Evolutionary conservation across 2,888 invertebrate species (phyloP).

Genomic region (Periphyllus acericola): DNA sequence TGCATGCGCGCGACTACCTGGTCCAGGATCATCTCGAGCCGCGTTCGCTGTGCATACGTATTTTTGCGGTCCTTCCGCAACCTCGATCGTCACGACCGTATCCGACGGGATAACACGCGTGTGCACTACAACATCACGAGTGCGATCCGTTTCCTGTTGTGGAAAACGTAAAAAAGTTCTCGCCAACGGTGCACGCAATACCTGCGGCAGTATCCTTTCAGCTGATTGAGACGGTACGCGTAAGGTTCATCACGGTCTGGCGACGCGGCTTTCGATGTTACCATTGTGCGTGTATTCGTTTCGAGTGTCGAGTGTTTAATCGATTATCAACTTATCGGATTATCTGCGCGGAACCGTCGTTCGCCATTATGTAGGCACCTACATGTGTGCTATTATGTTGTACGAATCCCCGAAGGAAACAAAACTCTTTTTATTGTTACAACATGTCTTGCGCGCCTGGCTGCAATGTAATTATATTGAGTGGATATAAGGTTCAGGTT

Average conservation of each 20-base stretch:
- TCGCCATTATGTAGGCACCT: too few relatives aligned
- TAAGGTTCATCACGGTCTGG: conserved; percentile 28
- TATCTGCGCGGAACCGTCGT: not conserved
- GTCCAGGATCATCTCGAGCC: conserved; percentile 27
- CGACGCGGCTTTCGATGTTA: not conserved
- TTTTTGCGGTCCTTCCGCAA: conserved; percentile 20
- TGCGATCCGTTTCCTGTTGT: not conserved
- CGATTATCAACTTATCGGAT: conserved; percentile 16
- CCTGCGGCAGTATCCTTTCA: not conserved
- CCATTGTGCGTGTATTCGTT: not conserved
- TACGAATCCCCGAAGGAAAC: not conserved
- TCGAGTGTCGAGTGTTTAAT: conserved; percentile 3
- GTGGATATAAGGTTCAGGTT: too few relatives aligned
- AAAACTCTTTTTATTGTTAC: not conserved
- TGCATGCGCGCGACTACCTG: not conserved
- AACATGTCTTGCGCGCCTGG: too few relatives aligned
- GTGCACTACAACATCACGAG: not conserved
- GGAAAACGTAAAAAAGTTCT: conserved; percentile 10
- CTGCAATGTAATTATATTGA: too few relatives aligned
- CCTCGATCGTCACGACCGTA: conserved; percentile 11
- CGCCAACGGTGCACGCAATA: not conserved
- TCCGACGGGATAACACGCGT: not conserved
- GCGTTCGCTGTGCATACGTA: not conserved
- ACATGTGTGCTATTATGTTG: fast-evolving
- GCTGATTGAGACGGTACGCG: not conserved